Evolutionary conservation across 2,797 vertebrate genomes (phyloP), one percentile per base, ranked within the genome.

Genomic region (Falco berigora): DNA sequence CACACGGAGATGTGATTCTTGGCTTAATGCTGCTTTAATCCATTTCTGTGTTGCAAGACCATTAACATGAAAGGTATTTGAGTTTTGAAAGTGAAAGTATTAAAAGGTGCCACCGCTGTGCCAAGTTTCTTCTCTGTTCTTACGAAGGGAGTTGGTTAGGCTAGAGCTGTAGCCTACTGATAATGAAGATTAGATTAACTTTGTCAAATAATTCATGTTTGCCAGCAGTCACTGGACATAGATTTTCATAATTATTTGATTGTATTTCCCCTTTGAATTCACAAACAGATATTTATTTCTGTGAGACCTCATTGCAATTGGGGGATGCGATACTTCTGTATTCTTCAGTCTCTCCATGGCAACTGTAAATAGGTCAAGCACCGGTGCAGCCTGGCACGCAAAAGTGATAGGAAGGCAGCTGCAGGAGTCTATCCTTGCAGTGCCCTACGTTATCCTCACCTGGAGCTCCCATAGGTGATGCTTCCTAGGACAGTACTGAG

Each of bases 361-460:
- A 93, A 92, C 90, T 88, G 72, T 86, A 93, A 96, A 93, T 84
- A 73, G 88, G 79, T 91, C 90, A 92, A 58, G 62, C 38, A 68
- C 11, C 5, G 7, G 74, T 27, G 66, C 73, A 95, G 66, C 30
- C 50, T 59, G 58, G 77, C 66, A 63, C 55, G 46, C 5, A 30
- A 58, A 52, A 90, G 55, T 61, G 88, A 17, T 44, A 42, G 49
- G 69, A 91, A 95, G 30, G 42, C 42, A 80, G 75, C 42, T 84
- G 73, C 58, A 75, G 67, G 12, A 55, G 47, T 40, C 25, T 83
- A 24, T 16, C 49, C 52, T 63, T 7, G 3, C 46, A 56, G 42
- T 28, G 21, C 32, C 24, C 46, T 49, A 4, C 1, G 3, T 62
- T 72, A 46, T 68, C 34, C 56, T 66, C 69, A 68, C n/a, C 53